These are phyloP conservation scores for Eurytoma californica DNA, from an alignment of 2,888 invertebrate genomes.

Conservation along the genomic window DNA sequence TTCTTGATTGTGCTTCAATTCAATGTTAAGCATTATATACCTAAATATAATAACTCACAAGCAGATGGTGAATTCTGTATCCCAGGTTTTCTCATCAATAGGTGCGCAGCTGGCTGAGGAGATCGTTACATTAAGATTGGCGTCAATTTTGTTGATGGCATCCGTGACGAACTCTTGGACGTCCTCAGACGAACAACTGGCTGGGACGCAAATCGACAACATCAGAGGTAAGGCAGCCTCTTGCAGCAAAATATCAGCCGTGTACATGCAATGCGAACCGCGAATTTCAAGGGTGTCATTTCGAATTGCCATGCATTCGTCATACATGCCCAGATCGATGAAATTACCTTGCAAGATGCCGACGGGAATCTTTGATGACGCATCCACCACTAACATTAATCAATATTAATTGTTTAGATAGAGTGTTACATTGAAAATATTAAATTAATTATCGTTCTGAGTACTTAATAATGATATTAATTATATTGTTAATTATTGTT, in stretches of 20 bases:
- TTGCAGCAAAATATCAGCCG: constrained; percentile 60
- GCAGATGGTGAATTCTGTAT: constrained; percentile 52
- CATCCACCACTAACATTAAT: constrained; percentile 75
- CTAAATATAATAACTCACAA: constrained; percentile 52
- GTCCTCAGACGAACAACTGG: constrained; percentile 70
- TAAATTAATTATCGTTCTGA: background rate
- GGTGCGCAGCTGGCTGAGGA: constrained; percentile 50
- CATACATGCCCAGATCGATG: constrained; percentile 75
- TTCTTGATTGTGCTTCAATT: no score
- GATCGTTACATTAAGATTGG: background rate
- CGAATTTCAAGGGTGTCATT: constrained; percentile 64
- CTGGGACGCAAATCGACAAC: constrained; percentile 75
- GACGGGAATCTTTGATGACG: constrained; percentile 75
- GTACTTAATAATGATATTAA: background rate
- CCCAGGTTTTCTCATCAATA: constrained; percentile 53
- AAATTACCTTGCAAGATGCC: constrained; percentile 75
- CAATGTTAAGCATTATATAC: background rate
- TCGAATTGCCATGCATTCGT: constrained; percentile 71
- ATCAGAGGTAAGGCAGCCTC: constrained; percentile 63
- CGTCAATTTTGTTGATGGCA: background rate
- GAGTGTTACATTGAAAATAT: background rate
- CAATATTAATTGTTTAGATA: background rate
- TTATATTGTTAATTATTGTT: no score
- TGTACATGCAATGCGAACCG: constrained; percentile 74
- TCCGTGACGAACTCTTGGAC: constrained; percentile 58